Conservation (phyloP, 1,140 invertebrate genomes). For the Physella acuta region DNA sequence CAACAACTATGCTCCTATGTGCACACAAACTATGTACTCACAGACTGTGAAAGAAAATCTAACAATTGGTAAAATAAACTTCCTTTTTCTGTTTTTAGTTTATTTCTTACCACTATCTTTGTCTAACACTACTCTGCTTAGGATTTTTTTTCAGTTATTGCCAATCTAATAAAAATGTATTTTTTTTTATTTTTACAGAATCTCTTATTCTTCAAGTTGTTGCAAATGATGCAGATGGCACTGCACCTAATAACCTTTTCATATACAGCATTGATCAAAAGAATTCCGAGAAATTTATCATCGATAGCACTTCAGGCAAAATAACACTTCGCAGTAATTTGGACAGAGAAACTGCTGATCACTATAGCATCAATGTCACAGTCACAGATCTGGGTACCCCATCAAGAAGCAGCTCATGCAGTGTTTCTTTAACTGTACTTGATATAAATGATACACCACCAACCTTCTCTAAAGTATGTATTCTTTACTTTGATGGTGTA, state of each 20-base stretch:
- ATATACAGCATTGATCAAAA: slow-evolving; percentile 15
- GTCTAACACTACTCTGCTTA: too few species aligned
- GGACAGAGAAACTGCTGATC: slow-evolving; percentile 5
- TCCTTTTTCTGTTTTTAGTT: too few species aligned
- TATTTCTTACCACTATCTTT: too few species aligned
- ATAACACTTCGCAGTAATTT: slow-evolving; percentile 1
- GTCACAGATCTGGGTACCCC: slow-evolving; percentile 13
- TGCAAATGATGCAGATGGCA: slow-evolving; percentile 11
- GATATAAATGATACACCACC: slow-evolving; percentile 19
- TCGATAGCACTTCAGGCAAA: slow-evolving; percentile 9
- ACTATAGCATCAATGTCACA: slow-evolving; percentile 12
- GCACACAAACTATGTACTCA: background rate
- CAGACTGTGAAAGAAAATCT: too few species aligned
- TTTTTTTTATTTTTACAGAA: too few species aligned
- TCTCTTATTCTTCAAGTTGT: too few species aligned
- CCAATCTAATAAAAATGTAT: too few species aligned
- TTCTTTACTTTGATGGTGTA: too few species aligned
- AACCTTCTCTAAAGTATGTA: too few species aligned
- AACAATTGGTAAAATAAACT: too few species aligned
- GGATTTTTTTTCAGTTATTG: too few species aligned
- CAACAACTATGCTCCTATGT: background rate
- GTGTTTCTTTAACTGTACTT: background rate
- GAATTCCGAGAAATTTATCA: slow-evolving; percentile 5
- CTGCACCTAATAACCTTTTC: slow-evolving; percentile 8
- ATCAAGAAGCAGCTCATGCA: background rate